phyloP scores from a whole-genome alignment of 2,113 vertebrate genomes.

The Lucifuga dentata region DNA sequence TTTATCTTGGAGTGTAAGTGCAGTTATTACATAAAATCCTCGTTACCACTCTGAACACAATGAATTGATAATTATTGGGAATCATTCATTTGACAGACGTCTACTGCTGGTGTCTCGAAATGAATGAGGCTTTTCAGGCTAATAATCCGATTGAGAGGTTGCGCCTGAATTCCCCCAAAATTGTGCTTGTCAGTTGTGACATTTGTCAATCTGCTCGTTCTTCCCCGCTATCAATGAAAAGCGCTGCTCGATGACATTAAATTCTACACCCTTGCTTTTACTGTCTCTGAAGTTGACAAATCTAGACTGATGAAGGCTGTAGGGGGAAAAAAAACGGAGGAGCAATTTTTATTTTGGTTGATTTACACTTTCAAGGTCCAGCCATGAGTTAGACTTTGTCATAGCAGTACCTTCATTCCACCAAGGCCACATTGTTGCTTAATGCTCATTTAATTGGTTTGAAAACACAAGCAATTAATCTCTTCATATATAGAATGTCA shows the following conservation, averaged over 20 bases:
- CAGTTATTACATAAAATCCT: background rate
- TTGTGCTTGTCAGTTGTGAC: background rate
- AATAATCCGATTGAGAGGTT: constrained; percentile 43
- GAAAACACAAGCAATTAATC: constrained; percentile 21
- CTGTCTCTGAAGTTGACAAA: constrained; percentile 23
- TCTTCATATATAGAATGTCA: constrained; percentile 7
- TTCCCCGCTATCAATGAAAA: background rate
- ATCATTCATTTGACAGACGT: constrained; percentile 7
- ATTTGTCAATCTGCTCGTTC: background rate
- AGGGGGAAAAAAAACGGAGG: background rate
- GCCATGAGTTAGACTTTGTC: background rate
- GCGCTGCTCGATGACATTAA: constrained; percentile 18
- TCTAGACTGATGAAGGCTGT: constrained; percentile 5
- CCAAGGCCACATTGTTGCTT: constrained; percentile 1
- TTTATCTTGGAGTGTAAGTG: background rate
- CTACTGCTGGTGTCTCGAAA: constrained; percentile 4
- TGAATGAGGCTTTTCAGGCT: constrained; percentile 11
- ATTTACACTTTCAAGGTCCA: constrained; percentile 23
- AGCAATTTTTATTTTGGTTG: background rate
- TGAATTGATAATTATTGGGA: constrained; percentile 10
- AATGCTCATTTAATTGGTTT: constrained; percentile 27
- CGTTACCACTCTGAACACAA: background rate
- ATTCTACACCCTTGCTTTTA: constrained; percentile 8
- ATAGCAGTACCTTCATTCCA: constrained; percentile 8
- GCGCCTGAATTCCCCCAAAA: background rate